Evolutionary conservation across 2,113 vertebrate genomes (phyloP).

Genomic region (Promerops cafer): DNA sequence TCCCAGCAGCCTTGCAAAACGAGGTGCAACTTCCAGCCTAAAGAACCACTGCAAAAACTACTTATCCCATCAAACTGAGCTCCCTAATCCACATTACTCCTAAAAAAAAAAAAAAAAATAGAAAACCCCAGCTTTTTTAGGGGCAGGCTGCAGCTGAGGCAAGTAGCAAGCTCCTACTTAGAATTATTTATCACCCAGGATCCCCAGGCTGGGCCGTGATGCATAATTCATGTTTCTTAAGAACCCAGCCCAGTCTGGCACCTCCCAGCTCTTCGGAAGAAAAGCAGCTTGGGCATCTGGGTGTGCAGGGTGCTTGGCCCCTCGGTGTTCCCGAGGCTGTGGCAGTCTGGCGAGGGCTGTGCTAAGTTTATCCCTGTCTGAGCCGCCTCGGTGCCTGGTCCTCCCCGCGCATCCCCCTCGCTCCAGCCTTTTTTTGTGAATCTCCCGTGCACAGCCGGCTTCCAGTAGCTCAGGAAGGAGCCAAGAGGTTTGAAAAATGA

Average conservation of each 20-base stretch:
- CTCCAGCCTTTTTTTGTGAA: not conserved
- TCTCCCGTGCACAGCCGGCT: not conserved
- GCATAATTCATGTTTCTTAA: conserved; percentile 59
- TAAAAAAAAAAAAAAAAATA: not conserved
- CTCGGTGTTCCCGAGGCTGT: not conserved
- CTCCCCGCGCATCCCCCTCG: not conserved
- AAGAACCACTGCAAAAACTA: not conserved
- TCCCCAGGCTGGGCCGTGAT: conserved; percentile 48
- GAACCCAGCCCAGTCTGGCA: not conserved
- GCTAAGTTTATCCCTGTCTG: not conserved
- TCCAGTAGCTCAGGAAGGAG: not conserved
- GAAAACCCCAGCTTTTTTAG: not conserved
- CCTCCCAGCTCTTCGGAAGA: not conserved
- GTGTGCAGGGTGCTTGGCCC: not conserved
- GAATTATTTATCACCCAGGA: conserved; percentile 63
- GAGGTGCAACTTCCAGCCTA: not conserved
- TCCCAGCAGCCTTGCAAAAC: not conserved
- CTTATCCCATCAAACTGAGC: not conserved
- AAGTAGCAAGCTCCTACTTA: conserved; percentile 4
- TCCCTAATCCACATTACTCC: not conserved
- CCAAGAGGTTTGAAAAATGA: not conserved
- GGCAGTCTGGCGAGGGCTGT: not conserved
- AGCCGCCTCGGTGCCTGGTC: not conserved
- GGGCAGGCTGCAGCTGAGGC: not conserved
- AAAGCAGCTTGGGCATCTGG: not conserved